Evolutionary conservation across 2,888 invertebrate genomes (phyloP).

Genomic region (Lutraria lutraria): DNA sequence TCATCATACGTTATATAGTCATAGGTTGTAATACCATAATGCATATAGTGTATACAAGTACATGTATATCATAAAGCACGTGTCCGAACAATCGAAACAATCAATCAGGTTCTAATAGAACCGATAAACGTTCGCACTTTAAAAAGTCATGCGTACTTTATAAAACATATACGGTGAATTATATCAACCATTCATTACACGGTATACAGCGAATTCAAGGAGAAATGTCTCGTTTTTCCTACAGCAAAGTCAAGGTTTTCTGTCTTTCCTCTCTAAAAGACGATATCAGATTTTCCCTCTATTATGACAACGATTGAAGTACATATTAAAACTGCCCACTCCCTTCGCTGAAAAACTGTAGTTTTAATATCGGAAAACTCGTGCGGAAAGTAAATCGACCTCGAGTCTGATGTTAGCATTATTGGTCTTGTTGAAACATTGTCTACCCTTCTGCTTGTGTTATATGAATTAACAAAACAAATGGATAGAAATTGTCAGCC

Average conservation of each 20-base stretch:
- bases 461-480: neutral
- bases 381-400: neutral
- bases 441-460: neutral
- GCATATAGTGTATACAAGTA: too few species aligned
- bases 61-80: too few species aligned
- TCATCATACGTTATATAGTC: too few species aligned
- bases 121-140: too few species aligned
- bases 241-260: neutral
- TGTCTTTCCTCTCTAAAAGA: neutral
- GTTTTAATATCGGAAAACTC: neutral
- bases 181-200: neutral
- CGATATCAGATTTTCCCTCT: neutral
- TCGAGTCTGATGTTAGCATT: neutral
- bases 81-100: too few species aligned
- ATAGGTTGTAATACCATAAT: too few species aligned
- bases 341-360: neutral
- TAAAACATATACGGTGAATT: neutral
- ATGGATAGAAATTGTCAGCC: neutral
- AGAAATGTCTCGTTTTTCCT: neutral
- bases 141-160: too few species aligned
- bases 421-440: neutral
- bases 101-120: too few species aligned
- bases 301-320: neutral
- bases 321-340: neutral
- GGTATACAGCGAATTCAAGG: neutral